A percentile compares a stretch with the other conserved stretches of the same genome.
Conservation (phyloP, 2,888 invertebrate species). For the Amblyjoppa proteus region DNA sequence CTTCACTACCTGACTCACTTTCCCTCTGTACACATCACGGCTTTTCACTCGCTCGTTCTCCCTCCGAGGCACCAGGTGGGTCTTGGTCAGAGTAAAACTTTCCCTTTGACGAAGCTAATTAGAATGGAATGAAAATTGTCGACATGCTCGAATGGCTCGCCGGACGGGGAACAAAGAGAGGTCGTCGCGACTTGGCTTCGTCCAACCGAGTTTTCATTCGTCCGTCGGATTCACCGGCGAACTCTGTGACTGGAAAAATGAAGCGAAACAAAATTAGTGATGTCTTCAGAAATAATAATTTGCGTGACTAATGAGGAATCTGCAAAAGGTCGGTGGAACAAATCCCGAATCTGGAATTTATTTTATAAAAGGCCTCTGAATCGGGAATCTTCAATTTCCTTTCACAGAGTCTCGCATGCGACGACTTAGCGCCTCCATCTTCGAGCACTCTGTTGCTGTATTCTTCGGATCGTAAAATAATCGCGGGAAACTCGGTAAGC, state of each 20-base stretch:
- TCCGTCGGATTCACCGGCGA: not conserved
- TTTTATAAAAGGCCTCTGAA: no score
- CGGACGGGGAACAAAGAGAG: not conserved
- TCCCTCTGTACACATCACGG: constrained; percentile 31
- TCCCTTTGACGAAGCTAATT: constrained; percentile 64
- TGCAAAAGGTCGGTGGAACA: no score
- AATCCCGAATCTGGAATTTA: no score
- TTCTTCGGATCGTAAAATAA: constrained; percentile 44
- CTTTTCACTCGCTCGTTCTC: constrained; percentile 8
- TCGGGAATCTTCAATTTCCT: not conserved
- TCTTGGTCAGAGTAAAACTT: constrained; percentile 58
- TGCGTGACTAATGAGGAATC: no score
- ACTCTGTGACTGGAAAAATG: not conserved
- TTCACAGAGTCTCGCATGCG: not conserved
- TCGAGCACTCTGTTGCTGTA: not conserved
- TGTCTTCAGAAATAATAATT: not conserved
- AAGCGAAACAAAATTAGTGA: not conserved
- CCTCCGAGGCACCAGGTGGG: constrained; percentile 14
- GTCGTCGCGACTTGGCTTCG: constrained; percentile 3
- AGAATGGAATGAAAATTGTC: constrained; percentile 65
- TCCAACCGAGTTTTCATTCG: not conserved
- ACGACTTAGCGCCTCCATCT: not conserved
- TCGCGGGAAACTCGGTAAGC: constrained; percentile 41
- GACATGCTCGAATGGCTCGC: constrained; percentile 38
- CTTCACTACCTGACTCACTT: constrained; percentile 29